Percentiles rank a stretch among this genome's conserved stretches.
Conservation (phyloP, 2,888 invertebrate species). For the Elmis aenea region DNA sequence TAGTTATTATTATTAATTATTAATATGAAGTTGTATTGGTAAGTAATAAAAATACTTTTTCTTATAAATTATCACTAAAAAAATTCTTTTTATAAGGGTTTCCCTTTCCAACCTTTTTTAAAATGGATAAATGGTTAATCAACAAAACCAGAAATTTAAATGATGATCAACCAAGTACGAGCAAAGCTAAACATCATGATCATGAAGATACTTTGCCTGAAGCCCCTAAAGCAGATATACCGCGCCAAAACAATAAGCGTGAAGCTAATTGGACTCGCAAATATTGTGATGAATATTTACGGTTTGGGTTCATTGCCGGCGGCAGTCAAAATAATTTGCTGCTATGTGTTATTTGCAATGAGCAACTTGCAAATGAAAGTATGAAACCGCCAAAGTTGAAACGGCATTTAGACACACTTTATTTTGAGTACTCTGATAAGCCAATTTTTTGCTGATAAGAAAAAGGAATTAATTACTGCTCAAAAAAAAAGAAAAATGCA, state of each 20-base stretch:
- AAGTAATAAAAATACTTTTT: slow-evolving; percentile 6
- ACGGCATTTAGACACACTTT: slow-evolving; percentile 10
- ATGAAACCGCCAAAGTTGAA: slow-evolving; percentile 22
- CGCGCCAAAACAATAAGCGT: slow-evolving; percentile 5
- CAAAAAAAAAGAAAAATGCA: slow-evolving; percentile 10
- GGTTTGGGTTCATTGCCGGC: slow-evolving; percentile 13
- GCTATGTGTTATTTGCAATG: slow-evolving; percentile 20
- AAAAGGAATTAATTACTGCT: slow-evolving; percentile 7
- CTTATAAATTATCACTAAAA: slow-evolving; percentile 3
- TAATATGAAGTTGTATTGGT: slow-evolving; percentile 2
- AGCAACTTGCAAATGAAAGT: slow-evolving; percentile 17
- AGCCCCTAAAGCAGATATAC: slow-evolving; percentile 4
- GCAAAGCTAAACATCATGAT: slow-evolving; percentile 4
- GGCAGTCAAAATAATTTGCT: slow-evolving; percentile 12
- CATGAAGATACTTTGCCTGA: slow-evolving; percentile 5
- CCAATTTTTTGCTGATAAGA: slow-evolving; percentile 7
- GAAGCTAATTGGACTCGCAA: slow-evolving; percentile 7
- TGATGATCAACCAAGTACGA: slow-evolving; percentile 5
- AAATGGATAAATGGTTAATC: neutral
- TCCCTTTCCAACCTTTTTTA: slow-evolving; percentile 1
- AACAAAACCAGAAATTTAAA: slow-evolving; percentile 4
- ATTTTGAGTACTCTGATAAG: slow-evolving; percentile 5
- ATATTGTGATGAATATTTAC: slow-evolving; percentile 11
- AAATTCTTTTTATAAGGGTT: slow-evolving; percentile 2
- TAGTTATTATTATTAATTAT: slow-evolving; percentile 1